Evolutionary conservation across 2,797 vertebrate genomes (phyloP).

Genomic region (Toxotes lorentzi): DNA sequence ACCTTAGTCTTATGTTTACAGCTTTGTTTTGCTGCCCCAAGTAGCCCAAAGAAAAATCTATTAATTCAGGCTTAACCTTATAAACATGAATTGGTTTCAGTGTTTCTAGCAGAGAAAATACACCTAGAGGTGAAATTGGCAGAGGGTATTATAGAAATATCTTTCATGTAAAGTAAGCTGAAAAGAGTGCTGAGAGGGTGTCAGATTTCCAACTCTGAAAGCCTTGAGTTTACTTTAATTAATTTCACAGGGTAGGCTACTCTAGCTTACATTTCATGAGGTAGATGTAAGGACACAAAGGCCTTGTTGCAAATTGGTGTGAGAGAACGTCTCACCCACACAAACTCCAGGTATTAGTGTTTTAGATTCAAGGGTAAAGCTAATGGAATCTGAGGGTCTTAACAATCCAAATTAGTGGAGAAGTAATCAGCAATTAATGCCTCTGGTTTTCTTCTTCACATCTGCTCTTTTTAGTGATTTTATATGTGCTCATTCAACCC

Average conservation of each 20-base stretch:
- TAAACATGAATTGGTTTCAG: conserved; percentile 46
- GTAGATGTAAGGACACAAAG: conserved; percentile 70
- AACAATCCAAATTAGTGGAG: conserved; percentile 51
- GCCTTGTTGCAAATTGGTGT: conserved; percentile 63
- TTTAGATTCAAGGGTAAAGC: conserved; percentile 66
- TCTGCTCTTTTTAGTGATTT: conserved; percentile 35
- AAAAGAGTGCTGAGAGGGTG: conserved; percentile 59
- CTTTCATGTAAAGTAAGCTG: conserved; percentile 59
- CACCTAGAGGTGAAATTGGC: conserved; percentile 45
- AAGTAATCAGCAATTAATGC: conserved; percentile 60
- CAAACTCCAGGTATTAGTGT: conserved; percentile 47
- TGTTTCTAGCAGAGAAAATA: conserved; percentile 48
- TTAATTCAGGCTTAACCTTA: neutral
- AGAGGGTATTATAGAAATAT: conserved; percentile 53
- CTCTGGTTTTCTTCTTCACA: conserved; percentile 39
- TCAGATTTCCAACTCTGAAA: conserved; percentile 58
- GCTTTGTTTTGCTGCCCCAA: neutral
- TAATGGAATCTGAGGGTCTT: conserved; percentile 60
- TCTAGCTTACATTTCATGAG: conserved; percentile 59
- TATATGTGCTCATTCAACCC: conserved; percentile 40
- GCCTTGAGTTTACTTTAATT: conserved; percentile 66
- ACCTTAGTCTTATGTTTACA: neutral
- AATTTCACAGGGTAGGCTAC: conserved; percentile 53
- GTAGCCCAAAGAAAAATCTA: neutral
- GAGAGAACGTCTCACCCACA: conserved; percentile 50